Evolutionary conservation across 2,888 invertebrate genomes (phyloP).

Genomic region (Drosophila fungiperda): DNA sequence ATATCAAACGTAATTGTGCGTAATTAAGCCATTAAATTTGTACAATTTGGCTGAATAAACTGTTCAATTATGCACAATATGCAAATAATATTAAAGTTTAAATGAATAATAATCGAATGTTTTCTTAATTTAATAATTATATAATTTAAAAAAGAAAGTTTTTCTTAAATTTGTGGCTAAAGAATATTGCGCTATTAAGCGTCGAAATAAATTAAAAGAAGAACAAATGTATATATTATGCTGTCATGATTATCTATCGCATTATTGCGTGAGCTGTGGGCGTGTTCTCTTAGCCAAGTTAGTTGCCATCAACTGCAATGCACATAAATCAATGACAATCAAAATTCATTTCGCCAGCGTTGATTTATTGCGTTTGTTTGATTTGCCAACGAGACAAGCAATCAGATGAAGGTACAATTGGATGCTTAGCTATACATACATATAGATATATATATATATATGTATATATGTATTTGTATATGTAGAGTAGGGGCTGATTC

Average conservation of each 20-base stretch:
- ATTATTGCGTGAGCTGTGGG: constrained; percentile 59
- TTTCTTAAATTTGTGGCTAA: not conserved
- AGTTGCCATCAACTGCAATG: constrained; percentile 59
- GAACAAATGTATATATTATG: constrained; percentile 3
- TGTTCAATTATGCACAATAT: not conserved
- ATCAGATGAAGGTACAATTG: constrained; percentile 13
- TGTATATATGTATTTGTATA: not conserved
- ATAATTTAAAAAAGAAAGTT: not conserved
- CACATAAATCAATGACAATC: constrained; percentile 80
- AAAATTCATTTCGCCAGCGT: constrained; percentile 76
- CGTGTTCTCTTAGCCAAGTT: constrained; percentile 31
- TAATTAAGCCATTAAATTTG: not conserved
- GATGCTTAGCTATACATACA: constrained; percentile 1
- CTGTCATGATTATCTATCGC: constrained; percentile 68
- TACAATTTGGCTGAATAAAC: not conserved
- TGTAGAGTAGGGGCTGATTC: constrained; percentile 15
- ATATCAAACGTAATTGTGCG: not conserved
- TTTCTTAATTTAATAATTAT: not conserved
- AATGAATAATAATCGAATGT: not conserved
- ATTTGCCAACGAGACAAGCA: constrained; percentile 49
- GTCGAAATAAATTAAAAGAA: not conserved
- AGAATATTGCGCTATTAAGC: not conserved
- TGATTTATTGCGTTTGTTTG: constrained; percentile 79
- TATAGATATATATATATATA: not conserved
- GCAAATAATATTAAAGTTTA: not conserved